phyloP scores from a whole-genome alignment of 1,140 invertebrate species.

The Heliconius nattereri region DNA sequence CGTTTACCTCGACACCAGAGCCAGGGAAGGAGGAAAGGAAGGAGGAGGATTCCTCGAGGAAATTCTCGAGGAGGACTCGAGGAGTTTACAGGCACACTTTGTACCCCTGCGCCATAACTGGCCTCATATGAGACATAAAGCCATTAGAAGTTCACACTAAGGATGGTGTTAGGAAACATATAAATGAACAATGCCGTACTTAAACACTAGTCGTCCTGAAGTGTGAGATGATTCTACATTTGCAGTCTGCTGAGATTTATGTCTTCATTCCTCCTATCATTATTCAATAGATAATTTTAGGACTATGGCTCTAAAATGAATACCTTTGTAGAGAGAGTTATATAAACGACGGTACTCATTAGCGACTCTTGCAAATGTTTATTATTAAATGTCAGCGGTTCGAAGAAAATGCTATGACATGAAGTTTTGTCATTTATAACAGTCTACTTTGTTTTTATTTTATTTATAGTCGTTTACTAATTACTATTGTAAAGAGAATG shows the following conservation, averaged over 20 bases:
- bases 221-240: constrained; percentile 14
- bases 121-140: constrained; percentile 9
- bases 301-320: constrained; percentile 35
- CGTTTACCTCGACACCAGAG: no score
- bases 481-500: background rate
- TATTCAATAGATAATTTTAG: constrained; percentile 36
- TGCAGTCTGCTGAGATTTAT: constrained; percentile 15
- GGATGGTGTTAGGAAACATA: background rate
- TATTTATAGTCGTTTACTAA: constrained; percentile 3
- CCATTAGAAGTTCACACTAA: constrained; percentile 40
- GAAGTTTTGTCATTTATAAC: constrained; percentile 22
- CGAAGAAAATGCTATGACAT: constrained; percentile 23
- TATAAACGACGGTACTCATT: constrained; percentile 30
- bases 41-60: no score
- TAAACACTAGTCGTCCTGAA: constrained; percentile 18
- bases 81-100: no score
- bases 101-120: no score
- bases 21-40: no score
- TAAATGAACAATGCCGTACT: constrained; percentile 16
- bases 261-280: constrained; percentile 32
- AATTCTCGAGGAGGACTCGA: no score
- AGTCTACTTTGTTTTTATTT: constrained; percentile 9
- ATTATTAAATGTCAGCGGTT: constrained; percentile 31
- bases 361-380: constrained; percentile 36
- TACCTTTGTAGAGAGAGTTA: constrained; percentile 28